phyloP scores from a whole-genome alignment of 2,888 invertebrate species.

The Anticlea derivata region DNA sequence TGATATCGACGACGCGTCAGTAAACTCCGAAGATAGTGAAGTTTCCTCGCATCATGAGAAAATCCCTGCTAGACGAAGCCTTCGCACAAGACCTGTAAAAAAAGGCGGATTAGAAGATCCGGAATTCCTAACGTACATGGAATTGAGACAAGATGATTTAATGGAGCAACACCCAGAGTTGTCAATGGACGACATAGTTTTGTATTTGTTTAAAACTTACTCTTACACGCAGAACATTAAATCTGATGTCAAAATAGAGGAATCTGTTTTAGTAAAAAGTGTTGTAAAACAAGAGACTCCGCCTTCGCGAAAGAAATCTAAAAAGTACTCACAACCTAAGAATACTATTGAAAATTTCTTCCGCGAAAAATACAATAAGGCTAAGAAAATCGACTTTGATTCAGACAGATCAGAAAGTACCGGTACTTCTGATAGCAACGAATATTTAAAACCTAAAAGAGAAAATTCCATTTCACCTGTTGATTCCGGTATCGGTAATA shows the following conservation, averaged over 20 bases:
- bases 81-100: constrained; percentile 37
- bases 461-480: constrained; percentile 40
- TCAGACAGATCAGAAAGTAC: constrained; percentile 10
- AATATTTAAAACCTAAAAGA: constrained; percentile 8
- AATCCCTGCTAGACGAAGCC: constrained; percentile 43
- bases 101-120: constrained; percentile 49
- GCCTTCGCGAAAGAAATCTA: constrained; percentile 8
- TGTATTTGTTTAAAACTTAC: constrained; percentile 80
- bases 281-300: constrained; percentile 16
- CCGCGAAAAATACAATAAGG: constrained; percentile 18
- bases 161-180: constrained; percentile 81
- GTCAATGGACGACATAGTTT: constrained; percentile 69
- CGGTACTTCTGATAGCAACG: neutral
- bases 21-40: constrained; percentile 50
- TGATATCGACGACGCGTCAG: constrained; percentile 42
- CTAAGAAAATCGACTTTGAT: constrained; percentile 44
- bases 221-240: constrained; percentile 53
- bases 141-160: constrained; percentile 72
- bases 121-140: constrained; percentile 78
- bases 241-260: constrained; percentile 40
- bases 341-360: constrained; percentile 31
- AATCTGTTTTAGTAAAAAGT: constrained; percentile 5
- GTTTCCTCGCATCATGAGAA: constrained; percentile 26
- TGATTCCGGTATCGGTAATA: constrained; percentile 22
- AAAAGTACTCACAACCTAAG: constrained; percentile 29